Percentiles rank a stretch among this genome's conserved stretches.
Evolutionary conservation across 2,113 vertebrate genomes (phyloP).

Genomic region (Ptychochromis oligacanthus): DNA sequence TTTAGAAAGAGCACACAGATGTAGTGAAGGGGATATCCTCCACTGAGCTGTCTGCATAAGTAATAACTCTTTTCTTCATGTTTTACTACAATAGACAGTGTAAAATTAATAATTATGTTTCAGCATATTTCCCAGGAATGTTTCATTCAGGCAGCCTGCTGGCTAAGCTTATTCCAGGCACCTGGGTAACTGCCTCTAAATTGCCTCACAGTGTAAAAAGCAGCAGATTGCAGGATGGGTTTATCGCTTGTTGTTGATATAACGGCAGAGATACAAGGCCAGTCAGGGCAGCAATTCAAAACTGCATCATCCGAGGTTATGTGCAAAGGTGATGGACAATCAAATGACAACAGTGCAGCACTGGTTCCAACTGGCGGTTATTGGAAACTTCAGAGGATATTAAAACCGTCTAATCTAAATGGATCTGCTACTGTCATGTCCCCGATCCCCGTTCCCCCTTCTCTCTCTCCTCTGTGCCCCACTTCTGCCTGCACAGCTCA

Average conservation of each 20-base stretch:
- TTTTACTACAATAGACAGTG: conserved; percentile 25
- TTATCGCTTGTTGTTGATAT: conserved; percentile 50
- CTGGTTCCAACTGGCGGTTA: conserved; percentile 40
- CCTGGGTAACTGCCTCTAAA: conserved; percentile 31
- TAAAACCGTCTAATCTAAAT: conserved; percentile 71
- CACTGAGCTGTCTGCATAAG: background rate
- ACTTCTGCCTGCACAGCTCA: conserved; percentile 23
- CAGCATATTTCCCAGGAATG: conserved; percentile 35
- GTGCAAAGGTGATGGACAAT: conserved; percentile 46
- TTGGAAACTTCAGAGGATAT: conserved; percentile 66
- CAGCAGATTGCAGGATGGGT: conserved; percentile 37
- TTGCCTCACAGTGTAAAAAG: conserved; percentile 19
- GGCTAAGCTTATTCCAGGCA: conserved; percentile 13
- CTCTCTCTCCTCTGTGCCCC: background rate
- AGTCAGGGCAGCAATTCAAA: conserved; percentile 33
- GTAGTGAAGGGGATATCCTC: conserved; percentile 5
- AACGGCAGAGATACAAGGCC: conserved; percentile 23
- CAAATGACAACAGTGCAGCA: conserved; percentile 14
- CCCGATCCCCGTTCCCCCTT: conserved; percentile 9
- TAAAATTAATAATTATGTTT: conserved; percentile 39
- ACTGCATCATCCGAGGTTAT: conserved; percentile 24
- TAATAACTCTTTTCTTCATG: conserved; percentile 25
- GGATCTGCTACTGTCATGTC: conserved; percentile 60
- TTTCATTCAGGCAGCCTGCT: conserved; percentile 17
- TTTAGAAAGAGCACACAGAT: conserved; percentile 2